Percentiles rank a stretch among this genome's conserved stretches.
phyloP scores from a whole-genome alignment of 2,888 invertebrate genomes.

The Heliconius ismenius region DNA sequence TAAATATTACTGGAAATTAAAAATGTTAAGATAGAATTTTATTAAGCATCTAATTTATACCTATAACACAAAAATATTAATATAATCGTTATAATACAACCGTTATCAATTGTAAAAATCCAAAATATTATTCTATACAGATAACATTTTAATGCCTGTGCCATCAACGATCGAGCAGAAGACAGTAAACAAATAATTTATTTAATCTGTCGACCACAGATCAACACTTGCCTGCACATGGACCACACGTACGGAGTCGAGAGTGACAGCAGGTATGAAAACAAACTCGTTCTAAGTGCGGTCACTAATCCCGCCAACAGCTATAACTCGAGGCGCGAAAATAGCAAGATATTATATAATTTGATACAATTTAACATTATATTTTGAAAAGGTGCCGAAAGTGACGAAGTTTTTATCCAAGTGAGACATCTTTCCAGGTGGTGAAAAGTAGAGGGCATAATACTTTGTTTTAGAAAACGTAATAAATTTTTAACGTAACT shows the following conservation, averaged over 20 bases:
- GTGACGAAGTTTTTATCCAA: too few species aligned
- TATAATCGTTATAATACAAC: neutral
- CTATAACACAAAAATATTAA: neutral
- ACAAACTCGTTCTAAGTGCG: constrained; percentile 29
- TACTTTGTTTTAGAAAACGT: too few species aligned
- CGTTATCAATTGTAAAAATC: neutral
- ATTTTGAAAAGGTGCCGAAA: neutral
- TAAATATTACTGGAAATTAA: neutral
- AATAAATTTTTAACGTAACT: too few species aligned
- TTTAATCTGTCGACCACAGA: constrained; percentile 18
- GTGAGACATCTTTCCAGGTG: too few species aligned
- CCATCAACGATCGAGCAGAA: neutral
- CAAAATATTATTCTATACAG: neutral
- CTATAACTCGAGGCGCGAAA: constrained; percentile 35
- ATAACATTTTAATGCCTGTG: neutral
- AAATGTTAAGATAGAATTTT: neutral
- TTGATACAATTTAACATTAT: neutral
- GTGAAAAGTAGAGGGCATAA: too few species aligned
- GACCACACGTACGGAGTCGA: constrained; percentile 17
- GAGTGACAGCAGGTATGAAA: constrained; percentile 25
- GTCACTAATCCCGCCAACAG: constrained; percentile 35
- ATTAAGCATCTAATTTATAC: neutral
- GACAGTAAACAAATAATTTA: constrained; percentile 16
- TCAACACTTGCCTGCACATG: constrained; percentile 5
- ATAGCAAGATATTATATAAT: constrained; percentile 42